Conservation (phyloP, 2,888 invertebrate genomes). For the Eucera pruinosa region DNA sequence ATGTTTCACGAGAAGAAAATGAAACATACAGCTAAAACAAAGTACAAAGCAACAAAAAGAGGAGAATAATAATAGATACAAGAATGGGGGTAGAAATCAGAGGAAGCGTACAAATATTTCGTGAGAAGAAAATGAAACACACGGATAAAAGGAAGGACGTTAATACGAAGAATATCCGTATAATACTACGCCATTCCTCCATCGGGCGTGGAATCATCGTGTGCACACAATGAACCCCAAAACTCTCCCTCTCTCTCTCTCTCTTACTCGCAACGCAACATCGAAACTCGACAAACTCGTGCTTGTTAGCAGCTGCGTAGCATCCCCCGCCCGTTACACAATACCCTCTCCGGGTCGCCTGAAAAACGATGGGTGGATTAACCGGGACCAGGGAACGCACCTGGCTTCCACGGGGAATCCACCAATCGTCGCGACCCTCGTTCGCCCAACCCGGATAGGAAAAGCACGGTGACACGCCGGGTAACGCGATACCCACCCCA, state of each 20-base stretch:
- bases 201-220: conserved; percentile 54
- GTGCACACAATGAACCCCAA: conserved; percentile 32
- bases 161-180: conserved; percentile 53
- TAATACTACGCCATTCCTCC: conserved; percentile 70
- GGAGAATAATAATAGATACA: too few relatives aligned
- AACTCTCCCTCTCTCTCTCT: neutral
- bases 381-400: conserved; percentile 79
- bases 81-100: too few relatives aligned
- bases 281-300: conserved; percentile 61
- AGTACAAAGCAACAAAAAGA: too few relatives aligned
- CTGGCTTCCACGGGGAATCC: conserved; percentile 78
- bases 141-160: conserved; percentile 43
- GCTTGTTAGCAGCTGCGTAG: conserved; percentile 82
- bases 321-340: conserved; percentile 82
- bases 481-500: conserved; percentile 43
- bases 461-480: conserved; percentile 59
- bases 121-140: conserved; percentile 28
- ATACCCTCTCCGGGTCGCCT: conserved; percentile 74
- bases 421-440: conserved; percentile 75
- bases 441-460: conserved; percentile 14
- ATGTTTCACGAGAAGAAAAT: too few relatives aligned
- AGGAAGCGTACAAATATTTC: neutral
- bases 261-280: neutral
- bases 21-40: too few relatives aligned
- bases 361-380: conserved; percentile 82